phyloP scores from a whole-genome alignment of 2,113 vertebrate species.

The Poecile atricapillus region DNA sequence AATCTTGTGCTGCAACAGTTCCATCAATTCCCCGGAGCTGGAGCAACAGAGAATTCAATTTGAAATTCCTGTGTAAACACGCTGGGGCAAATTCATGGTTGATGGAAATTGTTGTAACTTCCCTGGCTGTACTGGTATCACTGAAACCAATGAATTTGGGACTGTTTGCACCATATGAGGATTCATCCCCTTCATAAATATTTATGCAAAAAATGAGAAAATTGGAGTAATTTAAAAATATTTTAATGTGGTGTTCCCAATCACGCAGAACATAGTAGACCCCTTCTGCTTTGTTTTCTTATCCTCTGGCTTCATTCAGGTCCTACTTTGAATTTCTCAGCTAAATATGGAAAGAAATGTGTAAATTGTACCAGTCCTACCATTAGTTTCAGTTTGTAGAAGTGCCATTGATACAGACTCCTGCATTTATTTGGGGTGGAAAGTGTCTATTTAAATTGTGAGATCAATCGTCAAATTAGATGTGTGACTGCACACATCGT shows the following conservation, averaged over 20 bases:
- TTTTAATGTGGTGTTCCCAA: neutral
- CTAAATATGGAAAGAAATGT: slow-evolving; percentile 27
- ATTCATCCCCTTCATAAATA: neutral
- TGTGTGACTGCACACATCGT: slow-evolving; percentile 59
- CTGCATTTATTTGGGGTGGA: slow-evolving; percentile 50
- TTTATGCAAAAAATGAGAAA: neutral
- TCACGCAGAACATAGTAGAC: neutral
- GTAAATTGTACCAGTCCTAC: neutral
- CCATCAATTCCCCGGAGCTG: neutral
- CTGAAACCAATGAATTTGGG: neutral
- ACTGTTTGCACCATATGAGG: neutral
- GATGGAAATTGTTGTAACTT: neutral
- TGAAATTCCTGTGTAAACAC: slow-evolving; percentile 42
- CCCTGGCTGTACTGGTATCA: neutral
- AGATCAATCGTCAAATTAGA: slow-evolving; percentile 67
- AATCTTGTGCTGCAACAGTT: neutral
- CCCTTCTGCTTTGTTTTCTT: neutral
- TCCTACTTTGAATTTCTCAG: neutral
- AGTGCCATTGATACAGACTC: slow-evolving; percentile 33
- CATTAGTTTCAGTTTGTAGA: slow-evolving; percentile 24
- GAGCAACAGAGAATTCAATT: neutral
- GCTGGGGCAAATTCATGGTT: neutral
- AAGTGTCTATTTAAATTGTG: slow-evolving; percentile 68
- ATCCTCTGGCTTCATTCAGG: neutral
- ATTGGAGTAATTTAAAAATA: neutral